These are phyloP conservation scores for Anguilla anguilla DNA, from an alignment of 2,797 vertebrate genomes.

Conservation along the genomic window DNA sequence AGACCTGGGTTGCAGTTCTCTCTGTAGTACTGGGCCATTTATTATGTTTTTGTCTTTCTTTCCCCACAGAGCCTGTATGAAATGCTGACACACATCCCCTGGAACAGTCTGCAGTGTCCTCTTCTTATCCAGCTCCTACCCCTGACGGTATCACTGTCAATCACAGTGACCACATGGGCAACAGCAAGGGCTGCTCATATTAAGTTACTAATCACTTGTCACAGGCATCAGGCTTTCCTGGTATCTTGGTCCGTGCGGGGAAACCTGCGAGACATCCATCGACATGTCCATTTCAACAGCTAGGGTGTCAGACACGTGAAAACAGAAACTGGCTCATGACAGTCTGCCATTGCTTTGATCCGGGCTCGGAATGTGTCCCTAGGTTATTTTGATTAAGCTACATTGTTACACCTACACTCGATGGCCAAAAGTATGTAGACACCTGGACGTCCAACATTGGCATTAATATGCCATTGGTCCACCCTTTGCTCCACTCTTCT, in stretches of 20 bases:
- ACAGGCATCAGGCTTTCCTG: not conserved
- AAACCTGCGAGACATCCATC: not conserved
- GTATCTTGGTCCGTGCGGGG: not conserved
- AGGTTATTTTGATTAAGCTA: not conserved
- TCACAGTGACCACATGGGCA: not conserved
- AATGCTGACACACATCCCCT: not conserved
- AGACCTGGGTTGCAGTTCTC: not conserved
- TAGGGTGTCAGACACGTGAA: not conserved
- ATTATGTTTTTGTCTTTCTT: not conserved
- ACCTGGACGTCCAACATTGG: no score
- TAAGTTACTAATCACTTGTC: constrained; percentile 18
- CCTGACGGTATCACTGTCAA: not conserved
- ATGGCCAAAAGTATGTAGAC: no score
- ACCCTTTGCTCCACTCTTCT: no score
- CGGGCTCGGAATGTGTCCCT: not conserved
- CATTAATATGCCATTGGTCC: no score
- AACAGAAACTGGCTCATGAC: not conserved
- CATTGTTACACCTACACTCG: not conserved
- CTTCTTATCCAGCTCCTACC: not conserved
- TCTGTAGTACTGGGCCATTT: not conserved
- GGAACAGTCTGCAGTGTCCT: not conserved
- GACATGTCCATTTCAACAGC: not conserved
- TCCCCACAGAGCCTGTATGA: not conserved
- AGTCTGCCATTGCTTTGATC: not conserved
- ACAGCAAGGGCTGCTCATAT: constrained; percentile 3